Percentiles rank a stretch among this genome's conserved stretches.
Conservation (phyloP, 2,797 vertebrate genomes). For the Trematomus bernacchii region DNA sequence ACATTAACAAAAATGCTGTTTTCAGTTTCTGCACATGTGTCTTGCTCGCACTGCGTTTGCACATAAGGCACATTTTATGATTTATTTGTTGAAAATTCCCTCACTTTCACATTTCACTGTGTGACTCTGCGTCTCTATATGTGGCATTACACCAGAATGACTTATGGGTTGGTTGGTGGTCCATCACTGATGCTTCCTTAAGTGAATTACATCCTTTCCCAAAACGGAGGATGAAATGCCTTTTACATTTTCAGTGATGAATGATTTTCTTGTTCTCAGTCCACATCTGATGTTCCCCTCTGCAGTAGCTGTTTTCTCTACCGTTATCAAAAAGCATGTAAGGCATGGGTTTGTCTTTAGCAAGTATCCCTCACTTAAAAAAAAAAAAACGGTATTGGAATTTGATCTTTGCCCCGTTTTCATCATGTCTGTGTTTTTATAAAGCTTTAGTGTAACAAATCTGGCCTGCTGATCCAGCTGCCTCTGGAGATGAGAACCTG, state of each 20-base stretch:
- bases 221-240: constrained; percentile 36
- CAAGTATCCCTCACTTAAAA: constrained; percentile 14
- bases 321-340: constrained; percentile 43
- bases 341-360: constrained; percentile 49
- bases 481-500: constrained; percentile 46
- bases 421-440: constrained; percentile 42
- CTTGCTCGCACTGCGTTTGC: background rate
- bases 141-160: constrained; percentile 32
- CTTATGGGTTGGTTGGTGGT: constrained; percentile 17
- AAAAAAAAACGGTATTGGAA: constrained; percentile 15
- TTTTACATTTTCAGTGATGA: constrained; percentile 37
- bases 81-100: background rate
- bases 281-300: constrained; percentile 7
- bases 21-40: constrained; percentile 22
- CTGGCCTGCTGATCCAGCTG: constrained; percentile 34
- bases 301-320: constrained; percentile 28
- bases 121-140: constrained; percentile 4
- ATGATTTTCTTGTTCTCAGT: constrained; percentile 24
- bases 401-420: constrained; percentile 12
- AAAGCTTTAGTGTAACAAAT: constrained; percentile 30
- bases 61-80: background rate
- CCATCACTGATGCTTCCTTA: constrained; percentile 20
- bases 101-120: constrained; percentile 21
- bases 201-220: constrained; percentile 17
- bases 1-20: constrained; percentile 2